These are phyloP conservation scores for Rhinatrema bivittatum DNA, from an alignment of 2,797 vertebrate species.

Conservation along the genomic window DNA sequence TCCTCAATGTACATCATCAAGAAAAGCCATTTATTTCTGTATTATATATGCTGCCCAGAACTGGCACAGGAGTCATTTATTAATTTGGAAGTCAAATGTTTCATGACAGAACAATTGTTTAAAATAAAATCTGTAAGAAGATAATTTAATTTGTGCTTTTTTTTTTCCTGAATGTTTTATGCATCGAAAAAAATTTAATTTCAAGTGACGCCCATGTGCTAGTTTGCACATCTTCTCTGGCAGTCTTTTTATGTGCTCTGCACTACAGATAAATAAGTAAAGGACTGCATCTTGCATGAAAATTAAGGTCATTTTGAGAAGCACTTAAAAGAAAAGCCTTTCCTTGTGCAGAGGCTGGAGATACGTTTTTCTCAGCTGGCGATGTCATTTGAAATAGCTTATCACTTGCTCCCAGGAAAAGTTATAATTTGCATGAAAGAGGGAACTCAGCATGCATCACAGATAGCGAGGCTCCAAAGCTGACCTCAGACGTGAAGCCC, in stretches of 20 bases:
- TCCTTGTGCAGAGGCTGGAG: accelerated
- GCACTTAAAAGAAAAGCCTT: conserved; percentile 4
- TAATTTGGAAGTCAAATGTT: conserved; percentile 8
- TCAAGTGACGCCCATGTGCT: conserved; percentile 4
- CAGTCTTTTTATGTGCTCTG: conserved; percentile 1
- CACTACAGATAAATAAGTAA: conserved; percentile 2
- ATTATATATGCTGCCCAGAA: neutral
- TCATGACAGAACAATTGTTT: conserved; percentile 3
- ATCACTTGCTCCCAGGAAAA: conserved; percentile 13
- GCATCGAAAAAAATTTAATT: conserved; percentile 24
- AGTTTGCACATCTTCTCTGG: neutral
- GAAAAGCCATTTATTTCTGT: neutral
- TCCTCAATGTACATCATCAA: too few species aligned
- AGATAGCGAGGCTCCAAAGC: neutral
- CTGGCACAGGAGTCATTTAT: too few species aligned
- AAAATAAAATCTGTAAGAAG: conserved; percentile 5
- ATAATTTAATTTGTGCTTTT: conserved; percentile 29
- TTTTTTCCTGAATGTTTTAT: conserved; percentile 17
- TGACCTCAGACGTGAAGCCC: neutral
- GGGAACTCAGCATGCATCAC: neutral
- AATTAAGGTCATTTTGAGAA: conserved; percentile 4
- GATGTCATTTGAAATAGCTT: conserved; percentile 11
- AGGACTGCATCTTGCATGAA: conserved; percentile 8
- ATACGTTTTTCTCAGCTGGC: conserved; percentile 1
- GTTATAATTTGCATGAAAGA: conserved; percentile 17